A percentile compares a stretch with the other conserved stretches of the same genome.
phyloP scores from a whole-genome alignment of 2,113 vertebrate genomes.

The Phalacrocorax carbo region DNA sequence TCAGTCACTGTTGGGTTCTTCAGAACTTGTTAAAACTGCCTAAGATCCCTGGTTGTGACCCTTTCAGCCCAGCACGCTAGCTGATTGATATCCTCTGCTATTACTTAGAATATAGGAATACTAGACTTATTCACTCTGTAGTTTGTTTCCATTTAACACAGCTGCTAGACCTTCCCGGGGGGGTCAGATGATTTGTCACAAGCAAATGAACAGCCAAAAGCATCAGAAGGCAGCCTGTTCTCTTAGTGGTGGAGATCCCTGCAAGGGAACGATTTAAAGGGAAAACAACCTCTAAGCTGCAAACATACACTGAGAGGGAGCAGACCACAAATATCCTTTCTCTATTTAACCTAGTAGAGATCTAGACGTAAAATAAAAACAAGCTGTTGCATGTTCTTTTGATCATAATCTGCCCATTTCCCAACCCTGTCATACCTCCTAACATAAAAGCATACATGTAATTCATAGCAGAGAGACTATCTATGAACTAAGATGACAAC shows the following conservation, averaged over 20 bases:
- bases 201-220: not conserved
- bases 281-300: not conserved
- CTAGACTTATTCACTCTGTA: not conserved
- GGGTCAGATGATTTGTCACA: not conserved
- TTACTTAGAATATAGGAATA: not conserved
- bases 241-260: not conserved
- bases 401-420: not conserved
- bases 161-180: not conserved
- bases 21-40: not conserved
- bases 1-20: not conserved
- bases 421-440: not conserved
- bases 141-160: not conserved
- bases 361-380: not conserved
- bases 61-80: rapidly evolving
- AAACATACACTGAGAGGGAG: not conserved
- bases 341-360: not conserved
- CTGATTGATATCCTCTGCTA: not conserved
- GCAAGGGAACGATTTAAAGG: not conserved
- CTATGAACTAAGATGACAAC: not conserved
- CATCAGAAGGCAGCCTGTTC: not conserved
- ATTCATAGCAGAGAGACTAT: not conserved
- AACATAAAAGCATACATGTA: not conserved
- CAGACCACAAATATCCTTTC: not conserved
- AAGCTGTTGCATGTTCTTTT: not conserved
- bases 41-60: not conserved